Percentiles rank a stretch among this genome's conserved stretches.
Evolutionary conservation across 23 tunicate genomes (phyloP).

Genomic region (Diplosoma virens): DNA sequence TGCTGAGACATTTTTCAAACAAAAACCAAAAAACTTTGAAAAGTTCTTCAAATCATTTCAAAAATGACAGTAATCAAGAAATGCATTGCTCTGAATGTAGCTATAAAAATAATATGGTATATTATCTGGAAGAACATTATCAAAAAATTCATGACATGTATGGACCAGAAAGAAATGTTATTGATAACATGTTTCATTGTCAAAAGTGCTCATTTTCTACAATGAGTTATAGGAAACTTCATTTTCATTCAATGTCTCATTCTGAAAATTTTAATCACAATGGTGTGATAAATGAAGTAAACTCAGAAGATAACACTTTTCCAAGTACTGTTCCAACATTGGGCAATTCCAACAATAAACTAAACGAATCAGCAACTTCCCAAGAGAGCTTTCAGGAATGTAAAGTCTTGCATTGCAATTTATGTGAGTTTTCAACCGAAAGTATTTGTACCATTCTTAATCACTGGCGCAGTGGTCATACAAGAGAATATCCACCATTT

Average conservation of each 20-base stretch:
- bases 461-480: constrained; percentile 24
- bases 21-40: background rate
- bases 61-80: background rate
- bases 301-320: too few relatives aligned
- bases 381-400: background rate
- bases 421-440: constrained; percentile 10
- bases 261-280: too few relatives aligned
- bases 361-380: too few relatives aligned
- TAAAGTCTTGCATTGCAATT: constrained; percentile 10
- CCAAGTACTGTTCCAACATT: too few relatives aligned
- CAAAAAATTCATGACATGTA: background rate
- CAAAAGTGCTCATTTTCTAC: background rate
- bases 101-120: background rate
- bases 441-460: constrained; percentile 1
- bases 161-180: constrained; percentile 18
- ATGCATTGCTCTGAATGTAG: constrained; percentile 11
- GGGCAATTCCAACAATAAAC: too few relatives aligned
- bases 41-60: background rate
- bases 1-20: background rate
- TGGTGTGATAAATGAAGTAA: too few relatives aligned
- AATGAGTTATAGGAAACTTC: constrained; percentile 24
- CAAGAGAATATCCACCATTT: constrained; percentile 24
- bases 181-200: constrained; percentile 30
- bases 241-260: too few relatives aligned
- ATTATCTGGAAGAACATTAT: constrained; percentile 24